Conservation (phyloP, 1,140 invertebrate species). For the Parasteatoda tepidariorum region DNA sequence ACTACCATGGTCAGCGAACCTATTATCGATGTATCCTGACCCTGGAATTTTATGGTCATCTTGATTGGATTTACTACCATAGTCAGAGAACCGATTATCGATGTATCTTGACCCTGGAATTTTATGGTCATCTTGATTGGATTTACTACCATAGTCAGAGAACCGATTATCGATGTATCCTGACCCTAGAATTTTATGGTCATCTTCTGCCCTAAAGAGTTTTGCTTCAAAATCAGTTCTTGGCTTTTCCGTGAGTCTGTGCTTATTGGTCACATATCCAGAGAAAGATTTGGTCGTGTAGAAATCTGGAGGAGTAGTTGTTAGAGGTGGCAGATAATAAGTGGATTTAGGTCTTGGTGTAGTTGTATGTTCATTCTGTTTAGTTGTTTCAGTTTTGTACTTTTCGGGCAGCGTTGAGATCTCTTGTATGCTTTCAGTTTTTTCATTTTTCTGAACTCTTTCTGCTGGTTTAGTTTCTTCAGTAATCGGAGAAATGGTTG, state of each 20-base stretch:
- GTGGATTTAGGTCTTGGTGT: neutral
- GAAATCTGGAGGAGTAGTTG: neutral
- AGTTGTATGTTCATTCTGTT: neutral
- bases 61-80: constrained; percentile 5
- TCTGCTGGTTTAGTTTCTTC: neutral
- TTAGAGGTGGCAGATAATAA: neutral
- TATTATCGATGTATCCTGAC: too few relatives aligned
- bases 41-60: too few relatives aligned
- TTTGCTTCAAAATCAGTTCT: neutral
- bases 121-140: too few relatives aligned
- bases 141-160: neutral
- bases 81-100: neutral
- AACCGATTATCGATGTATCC: constrained; percentile 2
- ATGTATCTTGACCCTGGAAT: neutral
- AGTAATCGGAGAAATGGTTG: neutral
- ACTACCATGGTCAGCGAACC: too few relatives aligned
- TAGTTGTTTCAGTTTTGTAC: neutral
- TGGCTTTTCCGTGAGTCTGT: neutral
- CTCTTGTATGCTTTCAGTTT: neutral
- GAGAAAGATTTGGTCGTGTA: constrained; percentile 36
- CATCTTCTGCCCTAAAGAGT: constrained; percentile 39
- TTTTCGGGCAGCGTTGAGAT: neutral
- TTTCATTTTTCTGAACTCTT: neutral
- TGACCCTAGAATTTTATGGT: neutral
- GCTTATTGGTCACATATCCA: constrained; percentile 32